Evolutionary conservation across 1,140 invertebrate genomes (phyloP), one percentile per base, ranked within the genome.

Genomic region (Atta cephalotes): DNA sequence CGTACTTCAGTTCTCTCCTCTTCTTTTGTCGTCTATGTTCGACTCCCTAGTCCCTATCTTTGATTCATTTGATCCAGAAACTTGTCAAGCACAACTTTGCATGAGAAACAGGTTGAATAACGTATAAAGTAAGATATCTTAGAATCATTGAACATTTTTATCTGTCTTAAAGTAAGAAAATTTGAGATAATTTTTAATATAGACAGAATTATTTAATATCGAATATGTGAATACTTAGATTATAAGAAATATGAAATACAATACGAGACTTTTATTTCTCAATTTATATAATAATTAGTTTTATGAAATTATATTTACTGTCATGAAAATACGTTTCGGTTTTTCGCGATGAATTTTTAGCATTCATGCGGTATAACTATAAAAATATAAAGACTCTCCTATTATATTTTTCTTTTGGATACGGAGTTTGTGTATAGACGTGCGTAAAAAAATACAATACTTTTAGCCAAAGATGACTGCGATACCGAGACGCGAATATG

Each of bases 391-490:
- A 25, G 9, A 18, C 2, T 62, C 12, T 18, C 5, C 39, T 21
- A 14, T 28, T 56, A n/a, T 80, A 53, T 72, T 62, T 62, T 9
- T n/a, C 56, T 76, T 63, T 76, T 3, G 56, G 9, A 49, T 51
- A 39, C 45, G n/a, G 39, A n/a, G 39, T 74, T 81, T 84, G 18
- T 56, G 21, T 68, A 60, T 31, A 63, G 35, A 70, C n/a, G 9
- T 51, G 18, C 28, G 45, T 76, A 35, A 63, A 84, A 84, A 76
- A 70, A 70, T 70, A 70, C 45, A 70, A 58, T 63, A 39, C 68
- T 74, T 62, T 84, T 74, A 35, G 39, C 45, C 53, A 28, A 82
- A 82, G 68, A 60, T 31, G n/a, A 2, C 14, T 18, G 31, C 1
- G 18, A 12, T 28, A 60, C 18, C 49, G 78, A 82, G 80, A 74